A percentile compares a stretch with the other conserved stretches of the same genome.
phyloP scores from a whole-genome alignment of 2,888 invertebrate genomes.

The Byasa hedistus region DNA sequence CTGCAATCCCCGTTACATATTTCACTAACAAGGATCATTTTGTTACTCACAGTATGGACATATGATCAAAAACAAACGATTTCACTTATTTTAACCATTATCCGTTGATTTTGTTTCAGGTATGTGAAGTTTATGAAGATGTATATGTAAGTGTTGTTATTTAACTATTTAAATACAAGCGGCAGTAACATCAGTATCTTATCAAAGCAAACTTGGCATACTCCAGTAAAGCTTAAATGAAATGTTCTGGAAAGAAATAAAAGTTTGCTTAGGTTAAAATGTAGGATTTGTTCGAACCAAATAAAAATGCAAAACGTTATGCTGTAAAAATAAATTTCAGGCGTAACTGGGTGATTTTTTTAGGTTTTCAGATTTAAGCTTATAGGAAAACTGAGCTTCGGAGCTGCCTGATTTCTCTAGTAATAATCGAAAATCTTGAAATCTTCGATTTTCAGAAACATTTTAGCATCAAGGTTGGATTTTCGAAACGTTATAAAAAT shows the following conservation, averaged over 20 bases:
- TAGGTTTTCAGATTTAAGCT: not conserved
- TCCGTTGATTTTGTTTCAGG: conserved; percentile 20
- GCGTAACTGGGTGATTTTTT: not conserved
- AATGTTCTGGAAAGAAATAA: conserved; percentile 7
- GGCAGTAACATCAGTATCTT: not conserved
- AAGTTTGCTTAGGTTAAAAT: conserved; percentile 1
- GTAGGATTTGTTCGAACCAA: not conserved
- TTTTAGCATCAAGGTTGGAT: not conserved
- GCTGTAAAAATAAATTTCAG: conserved; percentile 1
- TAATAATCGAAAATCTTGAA: conserved; percentile 6
- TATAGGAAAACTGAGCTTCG: conserved; percentile 3
- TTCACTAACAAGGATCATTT: conserved; percentile 9
- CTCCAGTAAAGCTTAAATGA: not conserved
- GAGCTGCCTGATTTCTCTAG: not conserved
- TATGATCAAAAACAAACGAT: not conserved
- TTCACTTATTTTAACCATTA: not conserved
- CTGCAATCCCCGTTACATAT: conserved; percentile 9
- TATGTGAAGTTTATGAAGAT: not conserved
- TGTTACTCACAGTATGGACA: not conserved
- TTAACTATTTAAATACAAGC: not conserved
- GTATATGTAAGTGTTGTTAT: not conserved
- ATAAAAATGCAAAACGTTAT: conserved; percentile 1
- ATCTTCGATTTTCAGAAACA: conserved; percentile 12
- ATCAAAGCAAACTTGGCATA: not conserved
- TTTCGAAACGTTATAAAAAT: conserved; percentile 10